Conservation (phyloP, 2,797 vertebrate genomes). For the Pelochelys cantorii region DNA sequence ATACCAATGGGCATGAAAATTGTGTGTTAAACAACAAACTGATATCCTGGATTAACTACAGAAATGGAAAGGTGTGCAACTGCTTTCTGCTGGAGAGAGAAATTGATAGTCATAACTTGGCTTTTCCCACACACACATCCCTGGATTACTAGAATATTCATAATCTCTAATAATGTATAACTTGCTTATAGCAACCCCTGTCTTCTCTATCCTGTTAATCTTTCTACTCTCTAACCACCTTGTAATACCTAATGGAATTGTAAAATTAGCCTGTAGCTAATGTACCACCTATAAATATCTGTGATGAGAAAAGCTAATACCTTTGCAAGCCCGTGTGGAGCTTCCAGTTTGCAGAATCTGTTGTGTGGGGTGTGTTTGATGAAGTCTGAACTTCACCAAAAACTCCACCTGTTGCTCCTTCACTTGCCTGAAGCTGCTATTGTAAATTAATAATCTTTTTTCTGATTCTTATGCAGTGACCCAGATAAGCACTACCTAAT, state of each 20-base stretch:
- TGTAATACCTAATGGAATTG: neutral
- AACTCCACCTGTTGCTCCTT: neutral
- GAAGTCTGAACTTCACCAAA: neutral
- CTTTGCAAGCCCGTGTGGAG: constrained; percentile 5
- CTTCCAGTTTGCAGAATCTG: neutral
- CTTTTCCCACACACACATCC: neutral
- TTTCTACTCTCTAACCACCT: constrained; percentile 7
- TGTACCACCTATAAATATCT: neutral
- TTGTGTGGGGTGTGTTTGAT: constrained; percentile 61
- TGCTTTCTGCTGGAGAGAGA: neutral
- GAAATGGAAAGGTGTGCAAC: neutral
- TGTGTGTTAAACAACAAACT: neutral
- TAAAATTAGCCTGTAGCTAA: neutral
- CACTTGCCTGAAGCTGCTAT: neutral
- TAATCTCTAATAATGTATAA: neutral
- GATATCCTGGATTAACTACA: neutral
- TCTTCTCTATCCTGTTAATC: neutral
- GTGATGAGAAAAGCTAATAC: neutral
- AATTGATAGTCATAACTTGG: neutral
- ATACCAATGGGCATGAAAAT: neutral
- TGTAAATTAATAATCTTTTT: fast-evolving
- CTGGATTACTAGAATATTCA: neutral
- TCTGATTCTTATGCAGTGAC: constrained; percentile 83
- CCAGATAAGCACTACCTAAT: constrained; percentile 99
- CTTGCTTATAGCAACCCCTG: constrained; percentile 39